Conservation (phyloP, 2,888 invertebrate genomes). For the Acrobasis repandana region DNA sequence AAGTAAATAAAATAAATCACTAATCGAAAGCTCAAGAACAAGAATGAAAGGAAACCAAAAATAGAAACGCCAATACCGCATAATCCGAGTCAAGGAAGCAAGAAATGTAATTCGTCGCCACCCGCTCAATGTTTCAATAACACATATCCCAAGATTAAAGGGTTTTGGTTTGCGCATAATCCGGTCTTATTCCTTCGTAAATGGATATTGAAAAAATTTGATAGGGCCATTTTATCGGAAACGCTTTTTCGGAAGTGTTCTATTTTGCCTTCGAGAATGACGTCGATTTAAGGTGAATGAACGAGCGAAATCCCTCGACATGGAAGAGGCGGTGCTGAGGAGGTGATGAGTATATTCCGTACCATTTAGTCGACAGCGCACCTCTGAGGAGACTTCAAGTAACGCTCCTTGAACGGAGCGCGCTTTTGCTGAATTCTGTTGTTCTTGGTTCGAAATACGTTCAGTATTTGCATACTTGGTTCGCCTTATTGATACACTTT, state of each 20-base stretch:
- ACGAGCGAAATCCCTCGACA: constrained; percentile 77
- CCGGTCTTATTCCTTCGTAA: constrained; percentile 74
- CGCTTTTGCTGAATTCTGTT: constrained; percentile 10
- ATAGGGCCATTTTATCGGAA: constrained; percentile 74
- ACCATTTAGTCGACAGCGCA: constrained; percentile 74
- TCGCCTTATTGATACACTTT: background rate
- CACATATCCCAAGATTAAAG: constrained; percentile 71
- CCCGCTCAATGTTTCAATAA: constrained; percentile 67
- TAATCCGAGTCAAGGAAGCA: constrained; percentile 20
- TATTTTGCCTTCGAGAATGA: constrained; percentile 77
- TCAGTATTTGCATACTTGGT: background rate
- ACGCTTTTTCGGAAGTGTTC: constrained; percentile 73
- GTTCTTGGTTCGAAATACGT: constrained; percentile 11
- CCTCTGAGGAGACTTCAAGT: constrained; percentile 65
- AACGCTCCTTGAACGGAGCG: constrained; percentile 42
- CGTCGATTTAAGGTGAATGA: constrained; percentile 81
- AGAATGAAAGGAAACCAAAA: constrained; percentile 3
- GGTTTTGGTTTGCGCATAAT: constrained; percentile 71
- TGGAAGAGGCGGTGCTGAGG: constrained; percentile 75
- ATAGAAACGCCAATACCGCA: constrained; percentile 14
- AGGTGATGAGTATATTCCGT: constrained; percentile 79
- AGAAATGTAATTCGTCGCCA: constrained; percentile 55
- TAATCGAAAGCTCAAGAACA: background rate
- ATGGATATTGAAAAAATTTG: constrained; percentile 79
- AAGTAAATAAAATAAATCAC: too few species aligned